phyloP scores from a whole-genome alignment of 2,888 invertebrate genomes.

The Limnephilus marmoratus region DNA sequence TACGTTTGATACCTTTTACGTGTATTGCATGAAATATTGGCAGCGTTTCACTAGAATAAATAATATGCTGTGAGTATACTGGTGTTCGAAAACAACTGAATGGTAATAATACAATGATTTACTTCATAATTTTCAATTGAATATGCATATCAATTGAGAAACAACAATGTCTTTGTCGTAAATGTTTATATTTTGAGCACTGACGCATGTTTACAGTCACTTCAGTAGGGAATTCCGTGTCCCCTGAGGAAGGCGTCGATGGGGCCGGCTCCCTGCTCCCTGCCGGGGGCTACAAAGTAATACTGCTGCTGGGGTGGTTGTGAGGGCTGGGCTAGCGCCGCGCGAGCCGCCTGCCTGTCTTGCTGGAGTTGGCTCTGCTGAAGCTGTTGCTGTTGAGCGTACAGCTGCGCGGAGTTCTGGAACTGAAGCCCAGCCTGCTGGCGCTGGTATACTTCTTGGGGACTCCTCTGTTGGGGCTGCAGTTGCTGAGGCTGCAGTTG shows the following conservation, averaged over 20 bases:
- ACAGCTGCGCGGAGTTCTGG: conserved; percentile 81
- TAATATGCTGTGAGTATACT: conserved; percentile 20
- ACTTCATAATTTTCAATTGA: conserved; percentile 24
- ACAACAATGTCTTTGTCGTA: conserved; percentile 66
- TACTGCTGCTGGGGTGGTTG: conserved; percentile 73
- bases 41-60: conserved; percentile 23
- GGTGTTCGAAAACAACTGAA: conserved; percentile 42
- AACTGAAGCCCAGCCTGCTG: conserved; percentile 80
- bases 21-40: conserved; percentile 19
- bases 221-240: conserved; percentile 81
- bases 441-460: conserved; percentile 78
- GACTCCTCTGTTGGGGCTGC: conserved; percentile 71
- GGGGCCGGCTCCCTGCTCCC: conserved; percentile 79
- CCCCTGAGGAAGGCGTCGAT: conserved; percentile 89
- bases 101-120: conserved; percentile 44
- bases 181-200: conserved; percentile 70
- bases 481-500: conserved; percentile 80
- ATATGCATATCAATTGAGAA: conserved; percentile 26
- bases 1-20: conserved; percentile 11
- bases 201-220: conserved; percentile 55
- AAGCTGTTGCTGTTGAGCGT: conserved; percentile 82
- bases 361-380: conserved; percentile 82
- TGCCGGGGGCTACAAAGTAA: conserved; percentile 79
- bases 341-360: conserved; percentile 77
- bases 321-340: conserved; percentile 70